These are phyloP conservation scores for Scomber japonicus DNA, from an alignment of 2,113 vertebrate genomes.

Conservation along the genomic window DNA sequence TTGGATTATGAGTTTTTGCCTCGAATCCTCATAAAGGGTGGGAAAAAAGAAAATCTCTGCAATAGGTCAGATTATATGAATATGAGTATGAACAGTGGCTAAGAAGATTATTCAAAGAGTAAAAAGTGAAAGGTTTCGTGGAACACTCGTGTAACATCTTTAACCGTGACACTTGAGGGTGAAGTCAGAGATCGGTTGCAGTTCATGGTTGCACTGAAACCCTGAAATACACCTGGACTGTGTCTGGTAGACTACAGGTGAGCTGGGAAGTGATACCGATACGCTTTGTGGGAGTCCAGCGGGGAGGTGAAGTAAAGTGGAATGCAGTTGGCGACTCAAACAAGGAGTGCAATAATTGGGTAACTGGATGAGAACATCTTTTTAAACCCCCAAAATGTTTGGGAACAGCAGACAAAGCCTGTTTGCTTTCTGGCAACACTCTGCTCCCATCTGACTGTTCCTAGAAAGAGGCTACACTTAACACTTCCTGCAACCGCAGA, in stretches of 20 bases:
- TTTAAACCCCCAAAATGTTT: conserved; percentile 1
- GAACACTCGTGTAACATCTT: not conserved
- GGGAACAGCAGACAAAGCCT: not conserved
- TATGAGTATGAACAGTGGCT: not conserved
- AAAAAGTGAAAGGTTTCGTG: not conserved
- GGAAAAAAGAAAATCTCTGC: not conserved
- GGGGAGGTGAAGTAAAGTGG: not conserved
- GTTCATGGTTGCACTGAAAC: not conserved
- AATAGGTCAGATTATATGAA: too few species aligned
- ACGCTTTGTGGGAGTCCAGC: not conserved
- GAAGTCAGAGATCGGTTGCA: not conserved
- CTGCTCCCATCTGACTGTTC: conserved; percentile 2
- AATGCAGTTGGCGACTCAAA: conserved; percentile 4
- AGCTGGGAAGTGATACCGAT: conserved; percentile 11
- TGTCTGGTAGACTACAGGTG: conserved; percentile 4
- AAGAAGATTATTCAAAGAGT: too few species aligned
- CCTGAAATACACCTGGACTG: not conserved
- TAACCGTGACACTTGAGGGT: not conserved
- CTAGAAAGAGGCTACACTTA: conserved; percentile 30
- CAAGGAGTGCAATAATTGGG: not conserved
- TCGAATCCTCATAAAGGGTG: not conserved
- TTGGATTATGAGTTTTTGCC: not conserved
- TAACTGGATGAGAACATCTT: conserved; percentile 16
- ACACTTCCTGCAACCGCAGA: conserved; percentile 8
- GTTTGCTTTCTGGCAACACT: not conserved